Evolutionary conservation across 2,888 invertebrate genomes (phyloP).

Genomic region (Phasia obesa): DNA sequence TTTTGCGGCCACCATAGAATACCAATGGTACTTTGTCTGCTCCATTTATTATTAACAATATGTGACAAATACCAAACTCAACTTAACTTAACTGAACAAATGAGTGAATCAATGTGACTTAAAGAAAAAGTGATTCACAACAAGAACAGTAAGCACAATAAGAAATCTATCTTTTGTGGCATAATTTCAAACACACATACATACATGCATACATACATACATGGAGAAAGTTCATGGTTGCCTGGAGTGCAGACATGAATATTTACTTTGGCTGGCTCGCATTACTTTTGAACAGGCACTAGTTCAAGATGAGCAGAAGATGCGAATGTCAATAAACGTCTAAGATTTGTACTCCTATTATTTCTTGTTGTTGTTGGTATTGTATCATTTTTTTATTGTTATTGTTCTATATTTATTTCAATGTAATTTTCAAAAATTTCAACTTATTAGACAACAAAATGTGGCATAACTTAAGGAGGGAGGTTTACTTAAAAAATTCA

Average conservation of each 20-base stretch:
- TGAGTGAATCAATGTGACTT: constrained; percentile 12
- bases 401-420: constrained; percentile 4
- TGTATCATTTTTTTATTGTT: background rate
- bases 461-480: too few relatives aligned
- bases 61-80: constrained; percentile 52
- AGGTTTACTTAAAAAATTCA: too few relatives aligned
- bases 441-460: too few relatives aligned
- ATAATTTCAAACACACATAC: too few relatives aligned
- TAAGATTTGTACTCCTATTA: constrained; percentile 25
- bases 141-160: constrained; percentile 21
- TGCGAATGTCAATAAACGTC: constrained; percentile 58
- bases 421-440: background rate
- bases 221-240: constrained; percentile 58
- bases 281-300: constrained; percentile 7
- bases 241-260: constrained; percentile 31
- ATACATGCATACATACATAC: too few relatives aligned
- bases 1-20: constrained; percentile 18
- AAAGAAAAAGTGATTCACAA: constrained; percentile 4
- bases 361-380: constrained; percentile 18
- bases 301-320: constrained; percentile 14
- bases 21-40: constrained; percentile 46
- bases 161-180: constrained; percentile 50
- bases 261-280: constrained; percentile 26
- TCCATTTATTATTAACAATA: constrained; percentile 59
- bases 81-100: constrained; percentile 15